Evolutionary conservation across 2,888 invertebrate species (phyloP).

Genomic region (Xestia sexstrigata): DNA sequence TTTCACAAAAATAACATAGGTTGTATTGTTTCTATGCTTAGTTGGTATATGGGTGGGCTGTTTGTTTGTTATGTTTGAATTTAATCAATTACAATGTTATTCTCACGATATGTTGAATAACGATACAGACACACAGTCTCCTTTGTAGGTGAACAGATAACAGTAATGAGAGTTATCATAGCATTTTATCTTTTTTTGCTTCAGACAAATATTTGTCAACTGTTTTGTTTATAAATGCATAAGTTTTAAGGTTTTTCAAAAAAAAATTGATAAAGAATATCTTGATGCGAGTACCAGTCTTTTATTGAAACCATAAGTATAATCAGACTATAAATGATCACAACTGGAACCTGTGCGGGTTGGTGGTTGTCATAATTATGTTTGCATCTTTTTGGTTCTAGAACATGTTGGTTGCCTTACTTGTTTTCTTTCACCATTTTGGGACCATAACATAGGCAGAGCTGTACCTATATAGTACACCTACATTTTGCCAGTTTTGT

Average conservation of each 20-base stretch:
- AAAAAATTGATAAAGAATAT: background rate
- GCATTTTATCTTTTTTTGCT: background rate
- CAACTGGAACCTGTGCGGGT: background rate
- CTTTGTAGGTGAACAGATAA: conserved; percentile 8
- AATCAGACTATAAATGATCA: background rate
- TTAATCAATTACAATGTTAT: background rate
- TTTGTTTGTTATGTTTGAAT: conserved; percentile 14
- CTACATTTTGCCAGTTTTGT: too few species aligned
- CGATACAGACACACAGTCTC: background rate
- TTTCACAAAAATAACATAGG: background rate
- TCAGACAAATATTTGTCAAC: background rate
- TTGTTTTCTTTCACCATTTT: too few species aligned
- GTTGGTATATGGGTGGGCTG: background rate
- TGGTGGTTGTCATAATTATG: background rate
- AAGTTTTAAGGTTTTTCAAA: background rate
- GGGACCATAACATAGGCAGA: too few species aligned
- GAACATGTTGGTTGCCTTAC: background rate
- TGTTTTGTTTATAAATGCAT: background rate
- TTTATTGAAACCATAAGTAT: too few species aligned
- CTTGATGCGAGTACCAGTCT: background rate
- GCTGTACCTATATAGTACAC: too few species aligned
- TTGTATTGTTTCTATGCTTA: background rate
- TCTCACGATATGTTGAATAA: background rate
- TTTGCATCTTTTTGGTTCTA: background rate
- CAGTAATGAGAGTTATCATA: background rate